Evolutionary conservation across 2,888 invertebrate genomes (phyloP).

Genomic region (Calliphora vomitoria): DNA sequence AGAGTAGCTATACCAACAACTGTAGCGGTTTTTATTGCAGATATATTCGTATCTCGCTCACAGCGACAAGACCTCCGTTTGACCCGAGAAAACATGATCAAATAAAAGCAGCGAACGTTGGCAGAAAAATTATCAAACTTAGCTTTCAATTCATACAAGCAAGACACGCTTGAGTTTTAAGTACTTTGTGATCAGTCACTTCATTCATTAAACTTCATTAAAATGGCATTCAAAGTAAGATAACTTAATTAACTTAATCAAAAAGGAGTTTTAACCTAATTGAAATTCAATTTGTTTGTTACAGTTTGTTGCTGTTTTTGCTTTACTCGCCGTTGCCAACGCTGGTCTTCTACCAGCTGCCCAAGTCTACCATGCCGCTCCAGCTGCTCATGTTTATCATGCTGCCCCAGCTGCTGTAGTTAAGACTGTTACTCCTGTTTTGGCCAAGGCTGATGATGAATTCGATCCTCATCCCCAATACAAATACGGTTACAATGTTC

Average conservation of each 20-base stretch:
- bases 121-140: constrained; percentile 34
- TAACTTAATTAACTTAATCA: constrained; percentile 10
- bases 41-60: not conserved
- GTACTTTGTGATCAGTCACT: constrained; percentile 51
- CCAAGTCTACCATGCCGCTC: constrained; percentile 74
- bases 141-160: constrained; percentile 62
- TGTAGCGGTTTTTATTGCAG: not conserved
- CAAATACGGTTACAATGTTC: constrained; percentile 82
- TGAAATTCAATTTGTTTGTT: not conserved
- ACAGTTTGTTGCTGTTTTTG: constrained; percentile 81
- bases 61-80: not conserved
- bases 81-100: not conserved
- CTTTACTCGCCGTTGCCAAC: constrained; percentile 80
- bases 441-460: constrained; percentile 76
- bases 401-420: constrained; percentile 61
- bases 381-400: constrained; percentile 33
- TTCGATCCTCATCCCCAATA: constrained; percentile 82
- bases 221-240: constrained; percentile 84
- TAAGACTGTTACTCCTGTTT: constrained; percentile 66
- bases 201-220: constrained; percentile 46
- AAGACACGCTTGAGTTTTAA: constrained; percentile 58
- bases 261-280: constrained; percentile 74
- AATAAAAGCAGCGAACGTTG: constrained; percentile 51
- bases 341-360: constrained; percentile 80
- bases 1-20: not conserved